A percentile compares a stretch with the other conserved stretches of the same genome.
phyloP scores from a whole-genome alignment of 2,113 vertebrate species.

The Hippocampus comes region DNA sequence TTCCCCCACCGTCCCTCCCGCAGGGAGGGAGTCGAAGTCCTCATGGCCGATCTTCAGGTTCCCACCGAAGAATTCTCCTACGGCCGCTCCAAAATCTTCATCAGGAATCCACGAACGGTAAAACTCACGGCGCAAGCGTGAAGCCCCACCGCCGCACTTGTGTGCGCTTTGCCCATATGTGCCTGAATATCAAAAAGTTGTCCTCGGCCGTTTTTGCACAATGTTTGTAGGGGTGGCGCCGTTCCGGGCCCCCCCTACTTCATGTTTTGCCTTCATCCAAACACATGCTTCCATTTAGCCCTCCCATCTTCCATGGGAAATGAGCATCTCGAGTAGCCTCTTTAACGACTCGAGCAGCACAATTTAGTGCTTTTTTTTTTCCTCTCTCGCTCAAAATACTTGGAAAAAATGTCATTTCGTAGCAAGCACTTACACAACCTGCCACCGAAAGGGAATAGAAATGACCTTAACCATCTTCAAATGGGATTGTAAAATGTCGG shows the following conservation, averaged over 20 bases:
- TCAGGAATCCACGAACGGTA: constrained; percentile 97
- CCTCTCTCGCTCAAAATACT: constrained; percentile 1
- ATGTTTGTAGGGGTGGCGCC: constrained; percentile 51
- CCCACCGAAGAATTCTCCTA: constrained; percentile 86
- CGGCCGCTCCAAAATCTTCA: constrained; percentile 97
- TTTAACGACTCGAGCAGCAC: constrained; percentile 28
- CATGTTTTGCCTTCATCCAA: constrained; percentile 62
- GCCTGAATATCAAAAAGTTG: constrained; percentile 20
- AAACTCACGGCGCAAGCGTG: background rate
- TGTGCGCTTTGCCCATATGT: constrained; percentile 15
- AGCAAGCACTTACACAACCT: too few species aligned
- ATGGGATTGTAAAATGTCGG: background rate
- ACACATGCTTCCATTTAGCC: constrained; percentile 73
- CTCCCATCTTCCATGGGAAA: constrained; percentile 66
- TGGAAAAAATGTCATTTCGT: background rate
- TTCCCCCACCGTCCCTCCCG: background rate
- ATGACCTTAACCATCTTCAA: background rate
- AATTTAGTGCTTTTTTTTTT: constrained; percentile 18
- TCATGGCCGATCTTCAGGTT: constrained; percentile 84
- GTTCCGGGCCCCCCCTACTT: constrained; percentile 30
- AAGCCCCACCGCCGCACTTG: background rate
- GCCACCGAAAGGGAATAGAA: background rate
- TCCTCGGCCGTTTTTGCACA: constrained; percentile 52
- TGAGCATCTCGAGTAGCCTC: constrained; percentile 32
- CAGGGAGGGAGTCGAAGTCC: constrained; percentile 89